Percentiles rank a stretch among this genome's conserved stretches.
Conservation (phyloP, 92 coral and sea anemone species). For the Palythoa grandis region DNA sequence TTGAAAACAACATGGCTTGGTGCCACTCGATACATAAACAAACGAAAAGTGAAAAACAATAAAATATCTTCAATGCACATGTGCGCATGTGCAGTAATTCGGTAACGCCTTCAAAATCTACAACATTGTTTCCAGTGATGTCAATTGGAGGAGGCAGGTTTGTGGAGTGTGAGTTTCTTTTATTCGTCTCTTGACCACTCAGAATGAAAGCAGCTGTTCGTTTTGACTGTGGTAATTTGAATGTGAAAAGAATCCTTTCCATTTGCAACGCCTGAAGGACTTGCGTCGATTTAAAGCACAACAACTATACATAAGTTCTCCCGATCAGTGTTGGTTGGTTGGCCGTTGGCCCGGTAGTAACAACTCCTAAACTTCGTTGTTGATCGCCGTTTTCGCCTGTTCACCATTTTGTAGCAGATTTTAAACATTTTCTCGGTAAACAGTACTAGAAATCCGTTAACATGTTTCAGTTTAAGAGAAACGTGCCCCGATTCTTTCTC, state of each 20-base stretch:
- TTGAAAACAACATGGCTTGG: not conserved
- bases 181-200: conserved; percentile 74
- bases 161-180: conserved; percentile 54
- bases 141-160: conserved; percentile 68
- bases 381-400: conserved; percentile 42
- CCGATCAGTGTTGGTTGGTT: not conserved
- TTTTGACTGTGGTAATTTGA: conserved; percentile 75
- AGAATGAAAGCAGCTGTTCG: conserved; percentile 91
- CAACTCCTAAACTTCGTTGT: conserved; percentile 1
- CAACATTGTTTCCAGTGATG: conserved; percentile 56
- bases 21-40: conserved; percentile 18
- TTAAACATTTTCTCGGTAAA: conserved; percentile 43
- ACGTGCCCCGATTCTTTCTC: conserved; percentile 58
- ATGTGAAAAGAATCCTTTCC: conserved; percentile 85
- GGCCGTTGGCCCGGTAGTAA: not conserved
- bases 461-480: conserved; percentile 64
- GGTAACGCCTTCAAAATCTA: conserved; percentile 63
- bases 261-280: conserved; percentile 76
- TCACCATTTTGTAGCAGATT: conserved; percentile 54
- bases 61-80: conserved; percentile 26
- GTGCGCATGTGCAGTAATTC: conserved; percentile 39
- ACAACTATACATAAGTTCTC: conserved; percentile 41
- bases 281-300: conserved; percentile 62
- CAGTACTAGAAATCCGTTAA: conserved; percentile 61
- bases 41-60: conserved; percentile 15